Percentiles rank a stretch among this genome's conserved stretches.
Conservation (phyloP, 2,113 vertebrate genomes). For the Xiphophorus couchianus region DNA sequence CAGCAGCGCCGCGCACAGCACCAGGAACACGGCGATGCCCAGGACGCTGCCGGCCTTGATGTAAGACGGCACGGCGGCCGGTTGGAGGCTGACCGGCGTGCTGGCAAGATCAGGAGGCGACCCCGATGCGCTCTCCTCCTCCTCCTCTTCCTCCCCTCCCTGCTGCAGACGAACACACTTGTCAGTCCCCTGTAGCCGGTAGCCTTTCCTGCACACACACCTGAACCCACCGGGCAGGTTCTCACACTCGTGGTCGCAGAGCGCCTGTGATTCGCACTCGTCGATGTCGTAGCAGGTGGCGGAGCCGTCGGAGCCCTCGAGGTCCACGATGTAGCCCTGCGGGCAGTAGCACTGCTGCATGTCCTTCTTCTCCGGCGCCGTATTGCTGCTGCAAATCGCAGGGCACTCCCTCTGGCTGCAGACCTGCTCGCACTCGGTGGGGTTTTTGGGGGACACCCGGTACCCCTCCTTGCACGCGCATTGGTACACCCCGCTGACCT, state of each 20-base stretch:
- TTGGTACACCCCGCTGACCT: not conserved
- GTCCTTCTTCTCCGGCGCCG: accelerated
- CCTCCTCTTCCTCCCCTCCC: not conserved
- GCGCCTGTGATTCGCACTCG: not conserved
- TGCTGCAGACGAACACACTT: not conserved
- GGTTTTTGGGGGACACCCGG: constrained; percentile 22
- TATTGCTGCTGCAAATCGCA: accelerated
- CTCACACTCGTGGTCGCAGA: constrained; percentile 46
- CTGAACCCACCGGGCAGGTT: constrained; percentile 22
- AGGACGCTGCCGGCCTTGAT: constrained; percentile 66
- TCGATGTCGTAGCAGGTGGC: constrained; percentile 45
- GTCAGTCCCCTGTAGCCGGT: accelerated
- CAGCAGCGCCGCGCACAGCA: constrained; percentile 26
- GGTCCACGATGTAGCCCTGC: constrained; percentile 31
- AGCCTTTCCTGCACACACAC: constrained; percentile 45
- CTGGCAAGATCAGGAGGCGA: accelerated
- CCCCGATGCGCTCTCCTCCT: not conserved
- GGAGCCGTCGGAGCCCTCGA: accelerated
- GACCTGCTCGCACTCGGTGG: constrained; percentile 33
- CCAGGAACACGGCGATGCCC: constrained; percentile 50
- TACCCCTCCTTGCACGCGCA: constrained; percentile 33
- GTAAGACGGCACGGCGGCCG: constrained; percentile 38
- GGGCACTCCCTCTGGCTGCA: constrained; percentile 38
- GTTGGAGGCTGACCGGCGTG: accelerated
- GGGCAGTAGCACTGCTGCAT: constrained; percentile 48